Base-by-base conservation (phyloP, 2,113 vertebrate genomes). In the Formicarius rufipectus region DNA sequence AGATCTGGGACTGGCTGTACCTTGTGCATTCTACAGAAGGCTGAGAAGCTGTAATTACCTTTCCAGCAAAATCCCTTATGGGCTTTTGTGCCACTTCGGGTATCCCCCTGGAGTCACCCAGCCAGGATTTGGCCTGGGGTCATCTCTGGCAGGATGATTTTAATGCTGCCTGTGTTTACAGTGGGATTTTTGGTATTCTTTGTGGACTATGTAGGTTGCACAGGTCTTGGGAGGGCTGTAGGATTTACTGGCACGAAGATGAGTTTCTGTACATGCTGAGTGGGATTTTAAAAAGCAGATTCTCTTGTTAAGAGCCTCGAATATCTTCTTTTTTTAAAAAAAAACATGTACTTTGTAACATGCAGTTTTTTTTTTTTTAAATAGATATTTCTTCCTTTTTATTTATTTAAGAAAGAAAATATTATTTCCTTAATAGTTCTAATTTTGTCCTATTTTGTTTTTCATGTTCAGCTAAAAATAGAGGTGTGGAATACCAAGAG, bases 1-100 rank as follows among this genome's bases (percentile, higher is more conserved):
- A 17, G 18, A 90, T 90, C 50, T 86, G 75, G 60, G 63, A 23
- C 82, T 25, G 69, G 23, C 28, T 59, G 50, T 83, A 23, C 62
- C 49, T 64, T 8, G 1, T 53, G 79, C 35, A 0, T 33, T 59
- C 76, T 37, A 28, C 30, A n/a, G 73, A 40, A 68, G 64, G 11
- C 35, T 31, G 53, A 71, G 72, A 50, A 64, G 27, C 77, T 79
- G 84, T 93, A 87, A 93, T 92, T 95, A 84, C 75, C 66, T 84
- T 93, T 25, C 23, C 80, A 59, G 60, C 2, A 7, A 78, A 89
- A 83, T 75, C 35, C 44, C 74, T 59, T 24, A 8, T 2, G 71
- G 45, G 17, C 18, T 73, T n/a, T 52, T 39, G 20, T 31, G 68
- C 58, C 15, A 4, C 35, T n/a, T 44, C 55, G n/a, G 40, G 14